These are phyloP conservation scores for Agrochola lychnidis DNA, from an alignment of 2,888 invertebrate genomes.

Conservation along the genomic window DNA sequence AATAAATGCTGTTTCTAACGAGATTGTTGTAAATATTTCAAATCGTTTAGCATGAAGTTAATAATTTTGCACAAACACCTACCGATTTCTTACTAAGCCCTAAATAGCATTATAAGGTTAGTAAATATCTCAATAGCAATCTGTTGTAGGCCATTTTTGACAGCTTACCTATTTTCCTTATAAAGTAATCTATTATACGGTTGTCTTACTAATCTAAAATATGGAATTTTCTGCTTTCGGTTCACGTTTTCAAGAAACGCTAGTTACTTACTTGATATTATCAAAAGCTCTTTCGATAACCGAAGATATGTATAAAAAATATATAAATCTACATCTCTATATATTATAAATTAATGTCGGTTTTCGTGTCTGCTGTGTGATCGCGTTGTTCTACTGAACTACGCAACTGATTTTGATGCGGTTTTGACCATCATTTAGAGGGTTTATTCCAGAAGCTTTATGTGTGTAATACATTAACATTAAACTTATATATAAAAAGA, in stretches of 20 bases:
- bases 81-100: no score
- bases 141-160: not conserved
- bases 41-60: not conserved
- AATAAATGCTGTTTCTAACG: not conserved
- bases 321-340: no score
- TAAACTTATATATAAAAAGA: no score
- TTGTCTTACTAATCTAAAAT: conserved; percentile 9
- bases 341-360: no score
- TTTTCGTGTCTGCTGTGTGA: no score
- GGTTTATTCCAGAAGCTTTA: no score
- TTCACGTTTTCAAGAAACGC: not conserved
- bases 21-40: not conserved
- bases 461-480: no score
- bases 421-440: no score
- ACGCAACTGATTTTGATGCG: no score
- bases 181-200: not conserved
- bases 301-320: not conserved
- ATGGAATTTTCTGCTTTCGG: not conserved
- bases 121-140: not conserved
- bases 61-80: conserved; percentile 7
- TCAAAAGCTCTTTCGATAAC: not conserved
- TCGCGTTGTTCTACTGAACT: no score
- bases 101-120: not conserved
- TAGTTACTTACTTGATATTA: not conserved
- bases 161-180: not conserved